Evolutionary conservation across 1,140 invertebrate genomes (phyloP), one percentile per base, ranked within the genome.

Genomic region (Lordiphosa stackelbergi): DNA sequence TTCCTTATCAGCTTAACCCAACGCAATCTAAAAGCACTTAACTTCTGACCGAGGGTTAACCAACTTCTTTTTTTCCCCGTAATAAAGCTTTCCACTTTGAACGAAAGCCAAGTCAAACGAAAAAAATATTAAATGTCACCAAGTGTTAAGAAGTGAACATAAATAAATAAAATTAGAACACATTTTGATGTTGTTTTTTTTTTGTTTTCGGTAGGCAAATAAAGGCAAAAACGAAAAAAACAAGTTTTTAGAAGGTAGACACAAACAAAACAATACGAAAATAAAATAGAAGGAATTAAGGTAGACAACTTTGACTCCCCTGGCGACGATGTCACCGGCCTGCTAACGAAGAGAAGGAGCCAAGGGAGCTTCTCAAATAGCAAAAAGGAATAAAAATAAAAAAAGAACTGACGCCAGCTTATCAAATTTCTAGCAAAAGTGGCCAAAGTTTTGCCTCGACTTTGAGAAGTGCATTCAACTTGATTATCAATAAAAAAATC

Each of bases 401-500:
- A 19, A 19, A 19, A 2, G 19, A 19, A 19, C 19, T 19, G 19
- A 19, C 19, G 19, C 19, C 8, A 13, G 12, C 40, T 41, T 41
- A 41, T 41, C 40, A 13, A 41, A 13, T 10, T 13, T 13, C 40
- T 24, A 24, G 22, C 22, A 24, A 24, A 31, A 31, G 28, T 31
- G 28, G 28, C 28, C 7, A 31, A 31, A 31, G 28, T 8, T 31
- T 31, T 31, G 28, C 28, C 28, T 31, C 28, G 28, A 31, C 28
- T 31, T 22, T 8, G 2, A 28, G 9, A 69, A 53, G 75, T 62
- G 63, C 73, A 65, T 81, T 81, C 75, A 81, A 81, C 71, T 75
- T 66, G 74, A 49, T 75, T 71, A 69, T 65, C 71, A 72, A 72
- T 57, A 73, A 81, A 79, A 81, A 79, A 83, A 81, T 81, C 77